Conservation (phyloP, 2,888 invertebrate species). For the Camptogramma bilineatum region DNA sequence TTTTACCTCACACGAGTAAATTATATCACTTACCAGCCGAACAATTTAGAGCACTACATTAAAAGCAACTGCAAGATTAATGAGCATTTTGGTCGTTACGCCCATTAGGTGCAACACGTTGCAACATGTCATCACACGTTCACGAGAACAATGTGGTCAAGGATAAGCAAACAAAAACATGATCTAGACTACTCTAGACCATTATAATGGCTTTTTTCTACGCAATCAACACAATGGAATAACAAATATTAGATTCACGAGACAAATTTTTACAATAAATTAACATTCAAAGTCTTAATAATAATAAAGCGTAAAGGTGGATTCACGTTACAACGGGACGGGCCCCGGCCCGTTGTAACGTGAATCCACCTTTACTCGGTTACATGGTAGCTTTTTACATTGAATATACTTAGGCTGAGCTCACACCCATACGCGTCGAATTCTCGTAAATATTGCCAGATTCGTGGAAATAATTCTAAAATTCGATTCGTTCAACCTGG, state of each 20-base stretch:
- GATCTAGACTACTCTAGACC: background rate
- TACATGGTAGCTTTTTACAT: too few relatives aligned
- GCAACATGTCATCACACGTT: conserved; percentile 49
- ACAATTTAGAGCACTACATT: conserved; percentile 6
- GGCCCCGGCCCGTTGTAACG: too few relatives aligned
- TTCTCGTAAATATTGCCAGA: too few relatives aligned
- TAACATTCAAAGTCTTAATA: too few relatives aligned
- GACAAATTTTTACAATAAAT: background rate
- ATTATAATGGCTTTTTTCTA: background rate
- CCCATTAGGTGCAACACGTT: conserved; percentile 55
- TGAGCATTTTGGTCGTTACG: conserved; percentile 55
- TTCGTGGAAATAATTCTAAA: too few relatives aligned
- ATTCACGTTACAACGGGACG: too few relatives aligned
- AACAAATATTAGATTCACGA: background rate
- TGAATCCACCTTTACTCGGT: too few relatives aligned
- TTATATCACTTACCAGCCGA: conserved; percentile 1
- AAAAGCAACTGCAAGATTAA: conserved; percentile 40
- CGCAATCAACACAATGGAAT: background rate
- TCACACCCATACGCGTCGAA: too few relatives aligned
- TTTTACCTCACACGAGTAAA: background rate
- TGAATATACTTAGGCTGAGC: too few relatives aligned
- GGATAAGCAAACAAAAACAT: conserved; percentile 48
- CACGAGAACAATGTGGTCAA: conserved; percentile 64
- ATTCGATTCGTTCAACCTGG: too few relatives aligned
- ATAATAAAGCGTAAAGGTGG: too few relatives aligned